Evolutionary conservation across 2,113 vertebrate genomes (phyloP).

Genomic region (Nipponia nippon): DNA sequence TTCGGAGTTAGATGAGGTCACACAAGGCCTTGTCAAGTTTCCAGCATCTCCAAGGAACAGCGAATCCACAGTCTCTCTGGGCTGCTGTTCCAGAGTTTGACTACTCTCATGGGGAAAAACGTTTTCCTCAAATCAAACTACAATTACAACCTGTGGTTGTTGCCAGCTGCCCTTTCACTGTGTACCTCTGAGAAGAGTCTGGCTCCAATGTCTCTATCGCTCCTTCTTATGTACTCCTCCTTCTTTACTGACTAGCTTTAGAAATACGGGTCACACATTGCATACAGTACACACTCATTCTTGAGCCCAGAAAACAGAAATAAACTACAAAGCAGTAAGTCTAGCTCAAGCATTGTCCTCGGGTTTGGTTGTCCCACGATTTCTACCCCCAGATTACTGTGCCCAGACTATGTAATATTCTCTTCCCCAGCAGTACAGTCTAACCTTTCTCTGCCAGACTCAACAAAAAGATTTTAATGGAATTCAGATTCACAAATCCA

Average conservation of each 20-base stretch:
- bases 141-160: background rate
- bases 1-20: background rate
- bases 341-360: background rate
- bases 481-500: background rate
- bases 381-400: background rate
- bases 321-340: background rate
- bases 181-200: background rate
- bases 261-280: background rate
- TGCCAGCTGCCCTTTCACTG: background rate
- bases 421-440: background rate
- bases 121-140: background rate
- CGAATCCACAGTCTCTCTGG: background rate
- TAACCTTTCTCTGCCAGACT: background rate
- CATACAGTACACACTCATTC: background rate
- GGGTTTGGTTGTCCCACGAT: background rate
- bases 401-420: background rate
- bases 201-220: background rate
- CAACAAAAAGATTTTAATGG: background rate
- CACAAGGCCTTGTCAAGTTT: background rate
- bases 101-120: background rate
- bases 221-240: background rate
- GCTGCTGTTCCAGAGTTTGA: background rate
- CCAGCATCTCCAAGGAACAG: background rate
- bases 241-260: background rate
- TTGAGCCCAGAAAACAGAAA: background rate